These are phyloP conservation scores for Mystacides longicornis DNA, from an alignment of 2,888 invertebrate genomes.

Conservation along the genomic window DNA sequence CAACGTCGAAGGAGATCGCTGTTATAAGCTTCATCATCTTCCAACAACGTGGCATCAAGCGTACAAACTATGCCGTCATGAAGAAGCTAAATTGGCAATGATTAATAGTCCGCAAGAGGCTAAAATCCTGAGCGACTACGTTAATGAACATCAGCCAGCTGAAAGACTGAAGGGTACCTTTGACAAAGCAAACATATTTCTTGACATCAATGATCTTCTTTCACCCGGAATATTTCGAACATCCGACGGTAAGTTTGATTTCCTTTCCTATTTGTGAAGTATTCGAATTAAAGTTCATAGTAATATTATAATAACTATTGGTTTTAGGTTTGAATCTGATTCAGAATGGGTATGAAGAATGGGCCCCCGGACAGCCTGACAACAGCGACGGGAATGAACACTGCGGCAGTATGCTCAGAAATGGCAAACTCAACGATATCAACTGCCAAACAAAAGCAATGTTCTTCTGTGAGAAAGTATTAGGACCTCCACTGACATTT, in stretches of 20 bases:
- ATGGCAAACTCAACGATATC: background rate
- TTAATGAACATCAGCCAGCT: background rate
- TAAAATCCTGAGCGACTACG: background rate
- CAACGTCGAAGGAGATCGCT: background rate
- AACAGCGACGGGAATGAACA: slow-evolving; percentile 12
- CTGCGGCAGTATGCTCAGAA: slow-evolving; percentile 13
- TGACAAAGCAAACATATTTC: background rate
- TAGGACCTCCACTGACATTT: background rate
- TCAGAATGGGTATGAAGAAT: slow-evolving; percentile 14
- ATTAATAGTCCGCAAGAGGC: slow-evolving; percentile 17
- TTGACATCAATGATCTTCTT: slow-evolving; percentile 4
- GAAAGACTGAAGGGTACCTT: background rate
- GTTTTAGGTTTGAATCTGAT: slow-evolving; percentile 15
- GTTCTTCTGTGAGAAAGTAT: background rate
- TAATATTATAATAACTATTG: too few species aligned
- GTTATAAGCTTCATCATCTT: slow-evolving; percentile 16
- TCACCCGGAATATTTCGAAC: background rate
- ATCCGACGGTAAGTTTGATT: background rate
- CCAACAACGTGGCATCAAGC: slow-evolving; percentile 16
- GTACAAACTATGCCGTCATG: slow-evolving; percentile 12
- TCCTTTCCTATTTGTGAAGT: too few species aligned
- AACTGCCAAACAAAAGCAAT: background rate
- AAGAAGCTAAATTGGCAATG: slow-evolving; percentile 11
- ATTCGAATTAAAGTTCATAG: background rate
- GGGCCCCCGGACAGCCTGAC: slow-evolving; percentile 17